Evolutionary conservation across 2,888 invertebrate genomes (phyloP), one percentile per base, ranked within the genome.

Genomic region (Limnephilus rhombicus): DNA sequence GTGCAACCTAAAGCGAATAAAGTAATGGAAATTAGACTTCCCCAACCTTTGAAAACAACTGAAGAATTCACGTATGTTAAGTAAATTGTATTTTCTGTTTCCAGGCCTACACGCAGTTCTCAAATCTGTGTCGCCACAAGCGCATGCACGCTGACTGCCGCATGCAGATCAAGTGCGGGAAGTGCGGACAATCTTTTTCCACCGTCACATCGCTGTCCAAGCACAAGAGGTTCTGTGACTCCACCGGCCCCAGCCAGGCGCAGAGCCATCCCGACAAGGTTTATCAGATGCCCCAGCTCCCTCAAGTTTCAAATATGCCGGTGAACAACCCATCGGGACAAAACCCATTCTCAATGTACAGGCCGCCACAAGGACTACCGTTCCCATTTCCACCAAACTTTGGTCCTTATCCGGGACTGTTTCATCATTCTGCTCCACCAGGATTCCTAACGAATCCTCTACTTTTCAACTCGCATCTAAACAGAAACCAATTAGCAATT

Each of bases 101-200:
- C 41, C 96, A 97, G 97, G 98, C 99, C 15, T 99, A 99, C 96
- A 99, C 99, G 4, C 99, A 99, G 96, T 99, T 99, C 96, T 99
- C 99, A 81, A 99, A 99, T 95, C 97, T 99, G 94, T 99, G 99
- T 95, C 98, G 99, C n/a, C 99, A 99, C 96, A 99, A 99, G 95
- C 98, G 99, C 92, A 99, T 99, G 99, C 99, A 99, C 96, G 98
- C 98, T 91, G 98, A 98, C 95, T 99, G 99, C 95, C 98, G 99
- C 94, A 98, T 98, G 95, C 98, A 98, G 95, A 98, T 98, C 94
- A 99, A 99, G 96, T 99, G 99, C 96, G 97, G 97, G 94, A 99
- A 99, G 97, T 99, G 99, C 95, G 98, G 98, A 45, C 98, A 99
- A 95, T 98, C 98, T 68, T 99, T 99, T 96, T 98, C 98, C 92